Evolutionary conservation across 2,113 vertebrate species (phyloP), one percentile per base, ranked within the genome.

Genomic region (Podarcis muralis): DNA sequence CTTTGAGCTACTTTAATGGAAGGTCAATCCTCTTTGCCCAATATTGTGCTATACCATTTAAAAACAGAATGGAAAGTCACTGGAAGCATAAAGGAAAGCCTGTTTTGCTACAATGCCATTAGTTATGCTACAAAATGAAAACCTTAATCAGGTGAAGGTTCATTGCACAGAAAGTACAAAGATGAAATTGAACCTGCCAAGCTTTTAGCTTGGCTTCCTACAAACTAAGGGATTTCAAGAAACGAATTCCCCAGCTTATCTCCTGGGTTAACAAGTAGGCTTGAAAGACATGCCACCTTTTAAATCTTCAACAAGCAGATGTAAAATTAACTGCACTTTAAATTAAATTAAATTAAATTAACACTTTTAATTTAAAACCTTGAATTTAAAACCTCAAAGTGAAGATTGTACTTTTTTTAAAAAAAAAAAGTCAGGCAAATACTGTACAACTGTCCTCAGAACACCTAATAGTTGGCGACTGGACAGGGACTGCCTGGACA

Each of bases 81-180:
- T 23, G 84, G 57, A 43, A 16, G 87, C 6, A 88, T 89, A 90
- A 95, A 94, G 66, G 81, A 94, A 89, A 43, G 22, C 5, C 83
- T 81, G 84, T 94, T 90, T 71, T 8, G 68, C 80, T 77, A 57
- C 92, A 95, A 90, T 92, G 83, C 83, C 88, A 94, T 95, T 96
- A 93, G 92, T 81, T 90, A 94, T 90, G 94, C 93, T 89, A 86
- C 88, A 85, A 78, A 85, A 88, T 90, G 92, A 96, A 95, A 90
- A 92, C 90, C 86, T 96, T 92, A 95, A 94, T 93, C 93, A 93
- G 91, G 92, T 93, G 92, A 96, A 91, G 94, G 93, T 94, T 96
- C 95, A 95, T 8, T 87, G 91, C 91, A 94, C 94, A 93, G 94
- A 95, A 2, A 93, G 82, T 0, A 1, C 90, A 90, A 81, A 90